A percentile compares a stretch with the other conserved stretches of the same genome.
These are phyloP conservation scores for Ooceraea biroi DNA, from an alignment of 1,140 invertebrate genomes.

Conservation along the genomic window DNA sequence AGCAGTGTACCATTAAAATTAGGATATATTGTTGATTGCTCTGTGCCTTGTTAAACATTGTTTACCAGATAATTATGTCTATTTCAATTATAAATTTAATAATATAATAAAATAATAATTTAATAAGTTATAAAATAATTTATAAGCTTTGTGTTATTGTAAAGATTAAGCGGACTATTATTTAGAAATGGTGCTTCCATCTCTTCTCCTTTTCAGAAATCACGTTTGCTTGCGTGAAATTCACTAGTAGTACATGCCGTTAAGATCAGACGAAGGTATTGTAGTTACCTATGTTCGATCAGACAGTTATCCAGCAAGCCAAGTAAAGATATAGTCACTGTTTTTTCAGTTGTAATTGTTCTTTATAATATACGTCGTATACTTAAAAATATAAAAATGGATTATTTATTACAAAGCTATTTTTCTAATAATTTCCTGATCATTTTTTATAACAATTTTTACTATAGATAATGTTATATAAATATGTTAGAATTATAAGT, in stretches of 20 bases:
- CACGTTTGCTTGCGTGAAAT: background rate
- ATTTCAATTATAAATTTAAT: background rate
- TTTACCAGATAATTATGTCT: background rate
- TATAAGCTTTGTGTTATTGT: background rate
- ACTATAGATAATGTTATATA: background rate
- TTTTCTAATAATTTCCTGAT: background rate
- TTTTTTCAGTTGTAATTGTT: background rate
- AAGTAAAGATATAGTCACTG: background rate
- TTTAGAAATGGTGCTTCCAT: conserved; percentile 56
- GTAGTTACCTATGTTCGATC: conserved; percentile 32
- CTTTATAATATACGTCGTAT: background rate
- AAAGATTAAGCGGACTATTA: background rate
- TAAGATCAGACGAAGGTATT: conserved; percentile 29
- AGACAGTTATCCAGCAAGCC: conserved; percentile 52
- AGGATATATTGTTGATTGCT: background rate
- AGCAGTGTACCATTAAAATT: background rate
- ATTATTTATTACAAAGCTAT: background rate
- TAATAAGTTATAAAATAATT: too few species aligned
- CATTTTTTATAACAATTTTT: background rate
- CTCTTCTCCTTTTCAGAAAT: conserved; percentile 34
- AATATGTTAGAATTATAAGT: background rate
- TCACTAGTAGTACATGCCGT: conserved; percentile 32
- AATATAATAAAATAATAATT: too few species aligned
- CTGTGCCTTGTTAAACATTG: background rate
- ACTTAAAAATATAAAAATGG: background rate